Evolutionary conservation across 2,113 vertebrate genomes (phyloP).

Genomic region (mouse (Mus musculus)): GRCm39 chr15:31831501-31832000

Average conservation of each 20-base stretch:
- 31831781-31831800: fast-evolving
- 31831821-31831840: not conserved
- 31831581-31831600: not conserved
- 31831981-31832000: not conserved
- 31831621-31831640: not conserved
- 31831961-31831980: no score
- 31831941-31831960: not conserved
- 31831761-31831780: not conserved
- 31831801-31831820: no score
- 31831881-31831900: not conserved
- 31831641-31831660: not conserved
- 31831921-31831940: slow-evolving; percentile 22
- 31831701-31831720: not conserved
- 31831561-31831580: not conserved
- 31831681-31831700: not conserved
- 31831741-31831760: not conserved
- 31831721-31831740: not conserved
- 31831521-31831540: not conserved
- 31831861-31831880: not conserved
- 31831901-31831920: slow-evolving; percentile 7
- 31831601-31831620: not conserved
- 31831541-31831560: not conserved
- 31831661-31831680: not conserved
- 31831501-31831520: not conserved
- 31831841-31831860: not conserved